Evolutionary conservation across 2,888 invertebrate species (phyloP).

Genomic region (Cataglyphis livida): DNA sequence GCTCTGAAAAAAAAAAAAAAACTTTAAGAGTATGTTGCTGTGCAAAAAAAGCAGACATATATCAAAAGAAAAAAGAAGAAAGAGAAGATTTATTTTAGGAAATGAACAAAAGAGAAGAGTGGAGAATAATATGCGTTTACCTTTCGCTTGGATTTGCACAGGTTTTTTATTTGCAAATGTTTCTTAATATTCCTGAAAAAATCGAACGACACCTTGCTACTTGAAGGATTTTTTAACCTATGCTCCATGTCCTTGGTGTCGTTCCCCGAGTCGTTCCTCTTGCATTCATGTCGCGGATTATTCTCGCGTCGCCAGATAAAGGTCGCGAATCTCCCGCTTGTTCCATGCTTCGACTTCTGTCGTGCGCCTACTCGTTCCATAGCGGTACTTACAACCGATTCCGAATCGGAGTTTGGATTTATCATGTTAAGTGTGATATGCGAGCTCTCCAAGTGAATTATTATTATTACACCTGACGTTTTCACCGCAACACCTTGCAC

Average conservation of each 20-base stretch:
- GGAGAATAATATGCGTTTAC: conserved; percentile 55
- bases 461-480: conserved; percentile 20
- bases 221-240: conserved; percentile 58
- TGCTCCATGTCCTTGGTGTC: conserved; percentile 54
- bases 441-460: conserved; percentile 37
- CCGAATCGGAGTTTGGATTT: conserved; percentile 60
- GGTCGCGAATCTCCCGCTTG: conserved; percentile 67
- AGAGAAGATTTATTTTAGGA: background rate
- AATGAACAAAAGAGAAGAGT: background rate
- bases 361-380: conserved; percentile 54
- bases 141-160: conserved; percentile 73
- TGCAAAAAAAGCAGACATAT: background rate
- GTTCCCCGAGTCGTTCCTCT: conserved; percentile 23
- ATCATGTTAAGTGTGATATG: conserved; percentile 60
- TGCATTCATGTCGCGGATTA: conserved; percentile 49
- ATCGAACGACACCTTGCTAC: conserved; percentile 61
- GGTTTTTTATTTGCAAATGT: conserved; percentile 72
- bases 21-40: background rate
- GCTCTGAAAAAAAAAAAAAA: conserved; percentile 44
- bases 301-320: conserved; percentile 69
- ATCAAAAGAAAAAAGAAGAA: background rate
- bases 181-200: conserved; percentile 77
- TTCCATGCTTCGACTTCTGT: conserved; percentile 63
- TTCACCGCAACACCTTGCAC: background rate
- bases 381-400: conserved; percentile 46